Percentiles rank a stretch among this genome's conserved stretches.
These are phyloP conservation scores for Zaprionus ghesquierei DNA, from an alignment of 1,140 invertebrate species.

Conservation along the genomic window DNA sequence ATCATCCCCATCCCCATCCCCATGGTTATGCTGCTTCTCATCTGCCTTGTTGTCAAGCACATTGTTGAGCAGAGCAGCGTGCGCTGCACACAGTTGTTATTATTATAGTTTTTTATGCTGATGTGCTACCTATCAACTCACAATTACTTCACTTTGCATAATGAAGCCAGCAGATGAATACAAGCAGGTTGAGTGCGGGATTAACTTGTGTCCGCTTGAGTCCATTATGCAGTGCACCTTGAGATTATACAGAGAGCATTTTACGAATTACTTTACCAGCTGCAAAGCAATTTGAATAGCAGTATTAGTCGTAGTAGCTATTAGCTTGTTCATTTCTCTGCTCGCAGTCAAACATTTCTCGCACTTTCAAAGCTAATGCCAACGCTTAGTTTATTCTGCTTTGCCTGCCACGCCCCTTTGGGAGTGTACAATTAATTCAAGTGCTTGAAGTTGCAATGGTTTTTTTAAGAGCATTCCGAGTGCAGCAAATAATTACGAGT, in stretches of 20 bases:
- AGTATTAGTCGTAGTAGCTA: too few relatives aligned
- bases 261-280: background rate
- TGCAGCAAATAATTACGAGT: constrained; percentile 57
- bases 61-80: background rate
- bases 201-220: background rate
- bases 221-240: background rate
- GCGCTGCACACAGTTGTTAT: constrained; percentile 9
- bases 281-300: background rate
- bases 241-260: background rate
- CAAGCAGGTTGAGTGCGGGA: background rate
- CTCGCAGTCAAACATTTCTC: background rate
- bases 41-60: background rate
- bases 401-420: background rate
- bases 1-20: constrained; percentile 17
- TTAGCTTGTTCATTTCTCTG: too few relatives aligned
- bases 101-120: constrained; percentile 50
- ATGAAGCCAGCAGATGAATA: constrained; percentile 41
- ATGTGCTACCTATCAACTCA: constrained; percentile 59
- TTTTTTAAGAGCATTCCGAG: constrained; percentile 41
- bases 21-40: constrained; percentile 12
- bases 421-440: constrained; percentile 12
- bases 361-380: too few relatives aligned
- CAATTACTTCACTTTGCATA: constrained; percentile 76
- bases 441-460: constrained; percentile 27
- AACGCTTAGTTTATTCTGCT: background rate